Conservation (phyloP, 1,140 invertebrate species). For the Trachymyrmex cornetzi region DNA sequence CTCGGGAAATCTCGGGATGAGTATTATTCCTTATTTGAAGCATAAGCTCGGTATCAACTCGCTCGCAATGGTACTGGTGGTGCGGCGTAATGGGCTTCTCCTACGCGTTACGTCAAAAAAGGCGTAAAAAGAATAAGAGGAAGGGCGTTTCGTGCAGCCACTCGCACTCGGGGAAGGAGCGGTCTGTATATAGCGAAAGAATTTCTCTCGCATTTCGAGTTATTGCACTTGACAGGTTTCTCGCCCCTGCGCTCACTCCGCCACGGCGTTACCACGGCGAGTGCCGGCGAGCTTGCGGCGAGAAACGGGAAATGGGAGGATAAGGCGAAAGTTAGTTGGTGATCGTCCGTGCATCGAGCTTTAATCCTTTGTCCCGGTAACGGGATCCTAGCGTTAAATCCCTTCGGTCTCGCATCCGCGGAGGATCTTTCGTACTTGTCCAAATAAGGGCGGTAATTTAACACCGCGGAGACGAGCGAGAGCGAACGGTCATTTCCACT, state of each 20-base stretch:
- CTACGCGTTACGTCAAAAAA: slow-evolving; percentile 54
- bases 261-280: slow-evolving; percentile 40
- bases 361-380: slow-evolving; percentile 65
- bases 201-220: slow-evolving; percentile 63
- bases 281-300: slow-evolving; percentile 58
- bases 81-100: slow-evolving; percentile 51
- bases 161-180: slow-evolving; percentile 42
- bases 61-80: neutral
- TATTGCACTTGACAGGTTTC: slow-evolving; percentile 63
- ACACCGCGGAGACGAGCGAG: slow-evolving; percentile 31
- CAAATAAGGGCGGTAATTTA: slow-evolving; percentile 61
- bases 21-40: slow-evolving; percentile 55
- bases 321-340: slow-evolving; percentile 63
- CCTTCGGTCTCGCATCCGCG: slow-evolving; percentile 59
- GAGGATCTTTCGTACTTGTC: slow-evolving; percentile 64
- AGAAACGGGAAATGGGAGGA: slow-evolving; percentile 63
- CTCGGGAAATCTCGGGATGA: slow-evolving; percentile 52
- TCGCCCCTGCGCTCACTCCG: slow-evolving; percentile 46
- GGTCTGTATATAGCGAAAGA: slow-evolving; percentile 33
- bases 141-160: slow-evolving; percentile 50
- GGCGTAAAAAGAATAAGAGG: slow-evolving; percentile 31
- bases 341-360: slow-evolving; percentile 64
- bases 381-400: slow-evolving; percentile 61
- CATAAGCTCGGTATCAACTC: slow-evolving; percentile 53
- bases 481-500: slow-evolving; percentile 50